These are phyloP conservation scores for Peromyscus melanophrys DNA, from an alignment of 2,797 vertebrate species.

Conservation along the genomic window DNA sequence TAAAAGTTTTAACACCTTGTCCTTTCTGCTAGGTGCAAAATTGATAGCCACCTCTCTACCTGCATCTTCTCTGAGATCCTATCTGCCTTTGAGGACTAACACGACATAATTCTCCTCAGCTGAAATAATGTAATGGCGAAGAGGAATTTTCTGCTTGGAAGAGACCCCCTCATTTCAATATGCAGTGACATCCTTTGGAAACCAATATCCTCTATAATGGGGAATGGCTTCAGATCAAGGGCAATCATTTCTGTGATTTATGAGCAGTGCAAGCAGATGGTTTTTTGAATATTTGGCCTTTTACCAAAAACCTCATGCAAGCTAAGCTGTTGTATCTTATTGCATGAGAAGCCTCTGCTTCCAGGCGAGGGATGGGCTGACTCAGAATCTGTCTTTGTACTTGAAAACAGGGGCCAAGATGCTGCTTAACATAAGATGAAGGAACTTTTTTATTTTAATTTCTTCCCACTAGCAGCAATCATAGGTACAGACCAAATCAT, in stretches of 20 bases:
- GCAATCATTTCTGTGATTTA: constrained; percentile 85
- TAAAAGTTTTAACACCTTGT: constrained; percentile 61
- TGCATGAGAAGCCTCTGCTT: constrained; percentile 67
- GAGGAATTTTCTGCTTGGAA: constrained; percentile 83
- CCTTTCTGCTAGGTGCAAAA: constrained; percentile 68
- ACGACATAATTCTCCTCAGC: constrained; percentile 75
- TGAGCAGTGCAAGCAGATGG: constrained; percentile 82
- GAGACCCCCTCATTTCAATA: constrained; percentile 82
- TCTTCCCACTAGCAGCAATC: not conserved
- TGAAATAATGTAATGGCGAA: constrained; percentile 66
- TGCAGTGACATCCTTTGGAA: constrained; percentile 84
- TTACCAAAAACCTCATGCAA: constrained; percentile 81
- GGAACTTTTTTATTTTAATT: not conserved
- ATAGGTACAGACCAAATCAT: constrained; percentile 28
- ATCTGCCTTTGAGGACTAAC: constrained; percentile 74
- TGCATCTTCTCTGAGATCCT: constrained; percentile 64
- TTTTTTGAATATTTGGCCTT: constrained; percentile 85
- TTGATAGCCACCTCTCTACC: constrained; percentile 64
- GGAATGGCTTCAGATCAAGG: constrained; percentile 84
- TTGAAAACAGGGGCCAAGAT: constrained; percentile 58
- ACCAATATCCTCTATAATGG: constrained; percentile 82
- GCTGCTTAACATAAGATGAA: constrained; percentile 18
- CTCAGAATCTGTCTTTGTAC: constrained; percentile 65
- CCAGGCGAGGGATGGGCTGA: constrained; percentile 41
- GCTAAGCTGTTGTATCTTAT: constrained; percentile 77